Evolutionary conservation across 2,113 vertebrate genomes (phyloP).

Genomic region (Ceuthmochares aereus): DNA sequence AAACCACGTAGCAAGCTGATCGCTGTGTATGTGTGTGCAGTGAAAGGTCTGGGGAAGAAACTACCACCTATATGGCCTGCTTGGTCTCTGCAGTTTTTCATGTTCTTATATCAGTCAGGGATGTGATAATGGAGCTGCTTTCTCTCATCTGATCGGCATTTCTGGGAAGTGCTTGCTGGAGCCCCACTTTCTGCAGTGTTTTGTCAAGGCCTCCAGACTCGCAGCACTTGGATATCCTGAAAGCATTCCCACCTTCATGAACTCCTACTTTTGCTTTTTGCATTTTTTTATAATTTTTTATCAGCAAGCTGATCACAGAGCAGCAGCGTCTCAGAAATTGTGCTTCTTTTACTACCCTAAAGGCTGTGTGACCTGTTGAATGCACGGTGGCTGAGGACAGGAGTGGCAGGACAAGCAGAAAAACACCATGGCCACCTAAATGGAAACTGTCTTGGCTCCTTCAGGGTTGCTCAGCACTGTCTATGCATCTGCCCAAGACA

Average conservation of each 20-base stretch:
- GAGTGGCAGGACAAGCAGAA: background rate
- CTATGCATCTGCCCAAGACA: background rate
- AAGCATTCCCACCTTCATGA: background rate
- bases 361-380: background rate
- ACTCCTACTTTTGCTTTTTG: background rate
- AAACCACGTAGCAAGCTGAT: background rate
- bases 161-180: background rate
- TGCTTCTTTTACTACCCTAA: background rate
- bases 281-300: background rate
- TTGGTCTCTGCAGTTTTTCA: background rate
- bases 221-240: background rate
- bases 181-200: background rate
- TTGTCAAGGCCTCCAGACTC: background rate
- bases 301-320: background rate
- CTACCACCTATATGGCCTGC: background rate
- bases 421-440: background rate
- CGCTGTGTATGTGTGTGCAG: background rate
- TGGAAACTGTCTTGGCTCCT: background rate
- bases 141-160: background rate
- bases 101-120: background rate
- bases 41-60: background rate
- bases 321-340: background rate
- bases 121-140: background rate
- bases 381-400: background rate
- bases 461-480: rapidly evolving